phyloP scores from a whole-genome alignment of 92 coral and sea anemone species.

The Actinostola sp. region DNA sequence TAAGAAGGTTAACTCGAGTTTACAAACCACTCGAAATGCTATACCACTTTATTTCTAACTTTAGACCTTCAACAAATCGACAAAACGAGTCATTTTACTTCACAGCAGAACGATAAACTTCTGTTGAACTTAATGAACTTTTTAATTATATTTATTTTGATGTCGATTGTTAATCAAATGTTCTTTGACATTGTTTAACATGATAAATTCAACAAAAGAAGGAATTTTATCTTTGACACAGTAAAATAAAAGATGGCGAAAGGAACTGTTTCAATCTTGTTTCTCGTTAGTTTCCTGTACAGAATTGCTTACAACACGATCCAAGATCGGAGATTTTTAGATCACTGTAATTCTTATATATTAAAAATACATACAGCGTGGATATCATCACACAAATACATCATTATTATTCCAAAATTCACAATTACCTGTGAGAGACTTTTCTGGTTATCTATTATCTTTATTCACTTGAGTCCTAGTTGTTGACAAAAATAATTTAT shows the following conservation, averaged over 20 bases:
- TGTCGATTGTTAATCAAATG: background rate
- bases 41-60: no score
- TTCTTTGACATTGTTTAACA: background rate
- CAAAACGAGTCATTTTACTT: no score
- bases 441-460: background rate
- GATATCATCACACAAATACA: background rate
- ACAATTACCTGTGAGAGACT: background rate
- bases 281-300: no score
- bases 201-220: background rate
- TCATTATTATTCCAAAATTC: background rate
- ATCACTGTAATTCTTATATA: background rate
- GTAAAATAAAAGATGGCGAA: no score
- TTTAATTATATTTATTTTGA: background rate
- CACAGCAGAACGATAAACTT: background rate
- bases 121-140: background rate
- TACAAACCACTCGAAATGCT: no score
- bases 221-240: background rate
- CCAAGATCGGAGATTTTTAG: no score
- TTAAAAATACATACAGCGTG: constrained; percentile 25
- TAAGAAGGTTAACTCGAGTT: background rate
- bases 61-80: no score
- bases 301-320: no score
- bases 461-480: background rate
- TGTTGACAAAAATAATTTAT: background rate
- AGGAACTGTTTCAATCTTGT: no score